A percentile compares a stretch with the other conserved stretches of the same genome.
Conservation (phyloP, 92 coral and sea anemone genomes). For the Chrysogorgia sp. region DNA sequence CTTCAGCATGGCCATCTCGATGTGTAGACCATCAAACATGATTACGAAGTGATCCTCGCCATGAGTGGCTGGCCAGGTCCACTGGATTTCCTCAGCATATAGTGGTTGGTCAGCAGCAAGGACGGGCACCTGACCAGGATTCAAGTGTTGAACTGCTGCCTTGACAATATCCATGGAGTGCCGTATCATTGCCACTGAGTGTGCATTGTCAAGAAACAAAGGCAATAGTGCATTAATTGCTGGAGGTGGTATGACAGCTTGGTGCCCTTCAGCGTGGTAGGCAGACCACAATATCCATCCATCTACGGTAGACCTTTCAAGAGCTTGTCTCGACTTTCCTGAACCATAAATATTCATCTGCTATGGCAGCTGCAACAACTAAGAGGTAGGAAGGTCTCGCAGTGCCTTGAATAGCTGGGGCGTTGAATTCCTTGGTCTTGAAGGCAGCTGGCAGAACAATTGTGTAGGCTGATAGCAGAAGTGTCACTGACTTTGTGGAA, state of each 20-base stretch:
- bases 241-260: conserved; percentile 34
- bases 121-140: too few species aligned
- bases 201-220: conserved; percentile 57
- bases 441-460: conserved; percentile 50
- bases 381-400: neutral
- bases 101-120: too few species aligned
- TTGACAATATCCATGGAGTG: conserved; percentile 51
- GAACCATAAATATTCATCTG: conserved; percentile 14
- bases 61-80: too few species aligned
- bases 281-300: conserved; percentile 57
- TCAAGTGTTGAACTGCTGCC: conserved; percentile 42
- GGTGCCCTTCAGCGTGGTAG: conserved; percentile 54
- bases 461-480: conserved; percentile 59
- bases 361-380: conserved; percentile 11
- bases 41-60: too few species aligned
- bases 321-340: conserved; percentile 5
- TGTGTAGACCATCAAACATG: too few species aligned
- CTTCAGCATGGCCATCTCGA: too few species aligned
- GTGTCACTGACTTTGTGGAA: conserved; percentile 47
- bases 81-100: too few species aligned
- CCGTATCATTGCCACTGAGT: conserved; percentile 62
- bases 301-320: conserved; percentile 14
- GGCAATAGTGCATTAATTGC: conserved; percentile 53
- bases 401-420: conserved; percentile 1
- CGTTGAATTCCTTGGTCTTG: conserved; percentile 51